Base-by-base conservation (phyloP, 1,140 invertebrate genomes). In the Ericerus pela region DNA sequence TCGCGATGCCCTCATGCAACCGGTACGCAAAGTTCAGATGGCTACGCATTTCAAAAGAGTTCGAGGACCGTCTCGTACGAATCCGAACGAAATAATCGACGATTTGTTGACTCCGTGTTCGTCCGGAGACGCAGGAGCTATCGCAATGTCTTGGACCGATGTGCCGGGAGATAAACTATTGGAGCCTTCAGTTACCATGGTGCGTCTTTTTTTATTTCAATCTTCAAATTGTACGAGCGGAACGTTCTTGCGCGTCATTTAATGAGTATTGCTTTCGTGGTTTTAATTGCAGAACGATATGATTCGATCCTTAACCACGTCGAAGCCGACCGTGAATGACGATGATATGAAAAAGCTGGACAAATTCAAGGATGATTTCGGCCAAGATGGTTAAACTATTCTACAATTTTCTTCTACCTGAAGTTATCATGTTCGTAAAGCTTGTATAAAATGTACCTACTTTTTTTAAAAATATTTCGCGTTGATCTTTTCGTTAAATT, bases 311-410 rank as follows among this genome's bases (percentile, higher is more conserved):
- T 70, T 99, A 61, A 78, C 81, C 2, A 93, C 86, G 53, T 91
- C 90, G 30, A 98, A 99, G 74, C 94, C 96, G 12, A 98, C 96
- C 16, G 93, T 99, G 0, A 99, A 98, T 70, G 86, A 94, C 60
- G 84, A 92, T 41, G 96, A 99, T 70, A 79, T 99, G 75, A 76
- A 79, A 26, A 98, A 96, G 71, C 72, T 99, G 63, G 81, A 88
- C 64, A 90, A 96, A 68, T 99, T 99, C 71, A 96, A 87, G 70
- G 82, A 91, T 69, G 95, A 99, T 73, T 99, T 99, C 73, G 96
- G 96, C 24, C 93, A 97, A 73, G 96, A 99, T 73, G 96, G 94
- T 69, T 96, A 47, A 65, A 59, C 36, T 16, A 8, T 8, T 38
- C 36, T 4, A 38, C n/a, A n/a, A n/a, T n/a, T n/a, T n/a, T n/a